Conservation (phyloP, 2,113 vertebrate species). For the Coracopsis vasa region DNA sequence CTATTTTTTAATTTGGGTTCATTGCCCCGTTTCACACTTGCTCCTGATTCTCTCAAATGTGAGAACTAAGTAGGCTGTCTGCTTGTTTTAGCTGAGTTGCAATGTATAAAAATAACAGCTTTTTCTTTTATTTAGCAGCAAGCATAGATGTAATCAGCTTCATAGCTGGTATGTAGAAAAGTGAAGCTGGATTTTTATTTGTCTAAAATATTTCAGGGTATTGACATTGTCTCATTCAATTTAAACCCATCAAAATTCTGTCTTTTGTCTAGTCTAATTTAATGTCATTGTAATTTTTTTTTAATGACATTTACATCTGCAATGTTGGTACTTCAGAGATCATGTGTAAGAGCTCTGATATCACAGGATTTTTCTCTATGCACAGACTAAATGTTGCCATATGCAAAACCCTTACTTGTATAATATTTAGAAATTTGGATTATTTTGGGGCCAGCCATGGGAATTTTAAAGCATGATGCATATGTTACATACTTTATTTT, state of each 20-base stretch:
- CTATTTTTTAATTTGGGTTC: neutral
- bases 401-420: neutral
- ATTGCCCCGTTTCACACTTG: neutral
- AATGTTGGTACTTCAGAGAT: neutral
- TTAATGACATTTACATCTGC: neutral
- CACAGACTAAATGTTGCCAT: neutral
- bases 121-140: neutral
- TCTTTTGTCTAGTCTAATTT: neutral
- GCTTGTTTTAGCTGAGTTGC: neutral
- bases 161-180: neutral
- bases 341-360: neutral
- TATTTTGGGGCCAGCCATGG: neutral
- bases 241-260: neutral
- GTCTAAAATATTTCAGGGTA: neutral
- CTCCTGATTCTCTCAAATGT: neutral
- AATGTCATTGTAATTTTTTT: neutral
- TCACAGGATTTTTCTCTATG: neutral
- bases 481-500: neutral
- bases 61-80: neutral
- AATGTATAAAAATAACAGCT: neutral
- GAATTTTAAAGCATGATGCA: neutral
- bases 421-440: neutral
- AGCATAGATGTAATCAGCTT: neutral
- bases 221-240: neutral
- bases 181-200: neutral